A percentile compares a stretch with the other conserved stretches of the same genome.
Conservation (phyloP, 1,140 invertebrate species). For the Andricus grossulariae region DNA sequence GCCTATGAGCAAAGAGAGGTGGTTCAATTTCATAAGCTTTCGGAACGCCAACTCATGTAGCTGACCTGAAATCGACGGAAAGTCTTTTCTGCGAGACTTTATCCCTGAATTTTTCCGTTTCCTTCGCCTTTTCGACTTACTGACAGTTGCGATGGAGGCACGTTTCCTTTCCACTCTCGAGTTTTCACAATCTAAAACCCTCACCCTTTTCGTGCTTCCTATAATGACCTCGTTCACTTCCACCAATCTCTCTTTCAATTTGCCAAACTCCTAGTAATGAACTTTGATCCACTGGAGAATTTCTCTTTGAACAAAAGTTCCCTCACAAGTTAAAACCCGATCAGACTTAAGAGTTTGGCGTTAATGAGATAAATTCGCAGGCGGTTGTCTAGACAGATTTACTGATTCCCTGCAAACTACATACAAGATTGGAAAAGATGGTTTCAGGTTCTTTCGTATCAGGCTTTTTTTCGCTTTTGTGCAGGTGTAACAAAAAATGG, state of each 20-base stretch:
- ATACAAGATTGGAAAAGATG: no score
- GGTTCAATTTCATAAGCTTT: constrained; percentile 57
- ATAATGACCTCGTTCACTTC: constrained; percentile 40
- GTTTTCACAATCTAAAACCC: constrained; percentile 8
- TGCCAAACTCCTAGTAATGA: constrained; percentile 36
- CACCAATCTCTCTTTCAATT: constrained; percentile 36
- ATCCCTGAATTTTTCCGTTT: constrained; percentile 46
- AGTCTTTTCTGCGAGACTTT: constrained; percentile 52
- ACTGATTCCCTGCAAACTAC: no score
- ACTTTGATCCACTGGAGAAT: constrained; percentile 39
- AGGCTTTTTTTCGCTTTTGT: no score
- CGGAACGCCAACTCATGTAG: constrained; percentile 35
- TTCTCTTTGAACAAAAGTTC: constrained; percentile 35
- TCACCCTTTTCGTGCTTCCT: constrained; percentile 27
- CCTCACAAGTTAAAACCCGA: constrained; percentile 33
- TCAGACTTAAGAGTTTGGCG: constrained; percentile 5
- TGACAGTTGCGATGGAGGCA: constrained; percentile 52
- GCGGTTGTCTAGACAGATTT: neutral
- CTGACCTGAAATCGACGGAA: constrained; percentile 55
- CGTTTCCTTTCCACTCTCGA: constrained; percentile 33
- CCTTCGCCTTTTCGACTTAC: constrained; percentile 44
- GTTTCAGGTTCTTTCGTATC: no score
- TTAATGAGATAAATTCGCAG: constrained; percentile 28
- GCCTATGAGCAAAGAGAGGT: constrained; percentile 30
- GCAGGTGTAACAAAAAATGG: no score